Evolutionary conservation across 1,140 invertebrate species (phyloP).

Genomic region (Temnothorax nylanderi): DNA sequence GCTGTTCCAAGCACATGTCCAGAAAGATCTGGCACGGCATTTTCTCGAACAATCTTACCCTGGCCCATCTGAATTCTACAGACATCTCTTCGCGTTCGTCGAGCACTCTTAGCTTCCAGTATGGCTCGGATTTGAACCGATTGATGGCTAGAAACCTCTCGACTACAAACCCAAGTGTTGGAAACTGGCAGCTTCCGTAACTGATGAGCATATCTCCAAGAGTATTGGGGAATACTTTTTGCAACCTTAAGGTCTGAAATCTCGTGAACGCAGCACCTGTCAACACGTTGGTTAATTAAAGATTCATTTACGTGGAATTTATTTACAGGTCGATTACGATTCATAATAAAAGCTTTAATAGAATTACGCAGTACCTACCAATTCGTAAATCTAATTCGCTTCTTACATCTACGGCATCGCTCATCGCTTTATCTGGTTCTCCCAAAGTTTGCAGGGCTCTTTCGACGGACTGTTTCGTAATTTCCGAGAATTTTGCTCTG

Average conservation of each 20-base stretch:
- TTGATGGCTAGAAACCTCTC: constrained; percentile 96
- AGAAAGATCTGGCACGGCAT: constrained; percentile 92
- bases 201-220: constrained; percentile 94
- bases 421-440: constrained; percentile 93
- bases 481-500: constrained; percentile 99
- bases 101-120: constrained; percentile 96
- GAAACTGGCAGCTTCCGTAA: constrained; percentile 99
- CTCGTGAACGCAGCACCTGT: constrained; percentile 98
- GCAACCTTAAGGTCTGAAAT: constrained; percentile 97
- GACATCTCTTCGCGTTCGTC: constrained; percentile 90
- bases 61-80: constrained; percentile 96
- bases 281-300: background rate
- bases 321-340: background rate
- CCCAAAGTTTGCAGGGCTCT: constrained; percentile 93
- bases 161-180: constrained; percentile 98
- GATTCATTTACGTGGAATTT: background rate
- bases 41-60: constrained; percentile 96
- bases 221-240: constrained; percentile 93
- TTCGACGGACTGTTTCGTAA: constrained; percentile 93
- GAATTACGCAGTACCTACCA: constrained; percentile 91
- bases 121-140: constrained; percentile 95
- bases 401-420: constrained; percentile 98
- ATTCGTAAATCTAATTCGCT: constrained; percentile 98
- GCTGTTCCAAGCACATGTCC: constrained; percentile 92
- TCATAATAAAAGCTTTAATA: constrained; percentile 32